These are phyloP conservation scores for Varroa destructor DNA, from an alignment of 1,140 invertebrate genomes.

Conservation along the genomic window DNA sequence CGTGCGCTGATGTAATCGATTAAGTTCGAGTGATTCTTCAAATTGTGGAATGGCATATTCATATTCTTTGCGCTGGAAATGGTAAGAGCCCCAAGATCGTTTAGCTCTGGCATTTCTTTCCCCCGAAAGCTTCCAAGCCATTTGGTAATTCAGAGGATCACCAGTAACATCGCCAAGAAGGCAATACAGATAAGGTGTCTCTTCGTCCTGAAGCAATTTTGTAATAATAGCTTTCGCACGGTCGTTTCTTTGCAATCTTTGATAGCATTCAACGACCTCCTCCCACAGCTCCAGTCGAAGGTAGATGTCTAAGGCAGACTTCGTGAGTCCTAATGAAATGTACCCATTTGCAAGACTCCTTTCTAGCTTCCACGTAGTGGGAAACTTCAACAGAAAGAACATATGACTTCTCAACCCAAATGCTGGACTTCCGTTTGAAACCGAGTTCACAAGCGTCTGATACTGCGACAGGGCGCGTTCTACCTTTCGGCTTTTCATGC, in stretches of 20 bases:
- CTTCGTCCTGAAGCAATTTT: conserved; percentile 60
- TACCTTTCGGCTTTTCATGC: conserved; percentile 57
- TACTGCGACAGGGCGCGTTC: conserved; percentile 73
- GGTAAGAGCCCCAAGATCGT: conserved; percentile 63
- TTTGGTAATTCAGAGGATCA: conserved; percentile 57
- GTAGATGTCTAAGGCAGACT: conserved; percentile 72
- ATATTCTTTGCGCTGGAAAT: conserved; percentile 59
- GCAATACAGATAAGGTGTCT: conserved; percentile 74
- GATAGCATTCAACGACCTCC: conserved; percentile 79
- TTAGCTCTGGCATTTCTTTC: conserved; percentile 62
- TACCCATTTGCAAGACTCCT: conserved; percentile 62
- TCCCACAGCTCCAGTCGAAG: conserved; percentile 72
- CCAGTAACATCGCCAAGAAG: conserved; percentile 67
- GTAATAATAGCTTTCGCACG: conserved; percentile 73
- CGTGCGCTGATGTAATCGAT: conserved; percentile 60
- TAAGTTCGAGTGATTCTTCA: conserved; percentile 63
- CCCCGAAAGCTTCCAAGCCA: conserved; percentile 76
- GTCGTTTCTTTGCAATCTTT: conserved; percentile 37
- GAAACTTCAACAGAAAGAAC: conserved; percentile 45
- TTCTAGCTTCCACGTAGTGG: conserved; percentile 59
- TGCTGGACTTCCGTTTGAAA: conserved; percentile 41
- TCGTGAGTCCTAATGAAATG: conserved; percentile 62
- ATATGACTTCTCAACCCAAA: conserved; percentile 44
- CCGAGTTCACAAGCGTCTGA: conserved; percentile 55
- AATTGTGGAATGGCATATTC: conserved; percentile 60